phyloP scores from a whole-genome alignment of 1,140 invertebrate species.

The Vollenhovia emeryi region DNA sequence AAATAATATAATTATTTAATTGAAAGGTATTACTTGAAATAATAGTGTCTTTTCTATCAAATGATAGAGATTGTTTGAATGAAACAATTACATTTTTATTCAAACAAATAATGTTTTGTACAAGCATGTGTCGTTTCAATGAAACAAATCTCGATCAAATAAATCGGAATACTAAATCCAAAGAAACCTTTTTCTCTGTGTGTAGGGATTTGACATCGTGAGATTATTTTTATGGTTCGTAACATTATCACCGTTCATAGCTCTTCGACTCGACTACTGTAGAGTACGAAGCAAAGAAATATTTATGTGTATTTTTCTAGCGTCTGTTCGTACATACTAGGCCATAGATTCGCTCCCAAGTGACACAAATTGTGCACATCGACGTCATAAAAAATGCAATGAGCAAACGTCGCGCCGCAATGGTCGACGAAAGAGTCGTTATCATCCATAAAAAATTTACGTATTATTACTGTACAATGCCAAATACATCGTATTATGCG shows the following conservation, averaged over 20 bases:
- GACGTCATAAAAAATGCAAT: constrained; percentile 39
- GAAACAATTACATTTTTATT: too few species aligned
- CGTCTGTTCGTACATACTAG: neutral
- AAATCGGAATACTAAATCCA: too few species aligned
- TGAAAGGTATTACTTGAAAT: too few species aligned
- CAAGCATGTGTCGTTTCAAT: too few species aligned
- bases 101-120: too few species aligned
- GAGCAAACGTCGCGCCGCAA: constrained; percentile 1
- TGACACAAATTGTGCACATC: constrained; percentile 41
- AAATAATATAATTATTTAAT: too few species aligned
- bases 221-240: neutral
- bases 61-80: too few species aligned
- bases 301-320: constrained; percentile 31
- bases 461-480: neutral
- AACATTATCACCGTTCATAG: neutral
- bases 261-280: neutral
- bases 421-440: constrained; percentile 38
- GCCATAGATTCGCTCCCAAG: constrained; percentile 13
- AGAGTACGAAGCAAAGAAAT: neutral
- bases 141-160: too few species aligned
- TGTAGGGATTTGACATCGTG: neutral
- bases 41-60: too few species aligned
- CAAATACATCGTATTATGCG: neutral
- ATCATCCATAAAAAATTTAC: constrained; percentile 51
- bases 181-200: too few species aligned